Evolutionary conservation across 2,888 invertebrate genomes (phyloP), one percentile per base, ranked within the genome.

Genomic region (Criorhina ranunculi): DNA sequence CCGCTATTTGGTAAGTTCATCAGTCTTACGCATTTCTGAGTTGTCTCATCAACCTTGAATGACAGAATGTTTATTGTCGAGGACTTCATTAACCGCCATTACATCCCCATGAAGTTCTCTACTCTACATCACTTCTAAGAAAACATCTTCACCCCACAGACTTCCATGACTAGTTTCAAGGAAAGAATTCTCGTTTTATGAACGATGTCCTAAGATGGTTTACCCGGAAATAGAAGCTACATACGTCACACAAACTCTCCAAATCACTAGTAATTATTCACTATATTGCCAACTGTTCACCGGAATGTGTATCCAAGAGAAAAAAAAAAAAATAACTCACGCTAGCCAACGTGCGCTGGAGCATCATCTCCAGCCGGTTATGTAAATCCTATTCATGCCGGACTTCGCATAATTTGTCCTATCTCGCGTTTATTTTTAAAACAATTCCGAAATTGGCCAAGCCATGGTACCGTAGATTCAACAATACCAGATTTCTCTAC

Each of bases 351-450:
- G 19, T 49, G 37, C 64, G 44, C 33, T 29, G 1, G n/a, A 0
- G 8, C 24, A 24, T 24, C 24, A 24, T 35, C 49, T 12, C n/a
- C 44, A 24, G 79, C 79, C 73, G 73, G 73, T 79, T 79, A 73
- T 73, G 79, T 46, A 11, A 79, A 79, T 73, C 9, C n/a, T 49
- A 55, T 64, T 49, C 59, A 64, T 66, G 64, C 59, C 78, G 77
- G 70, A 59, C 53, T 72, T 67, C 29, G 53, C 70, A 64, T 70
- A 9, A 11, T 12, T 55, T 19, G 33, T 40, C 7, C 42, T 33
- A 53, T 40, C 31, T 46, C 33, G 15, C 11, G 17, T 42, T 64
- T 19, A 40, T 62, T 35, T 60, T 62, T 24, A 57, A 73, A 60
- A 57, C 40, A 70, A 70, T 70, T 69, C 46, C 42, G 19, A 80